Base-by-base conservation (phyloP, 2,888 invertebrate genomes). In the Cetonia aurata region DNA sequence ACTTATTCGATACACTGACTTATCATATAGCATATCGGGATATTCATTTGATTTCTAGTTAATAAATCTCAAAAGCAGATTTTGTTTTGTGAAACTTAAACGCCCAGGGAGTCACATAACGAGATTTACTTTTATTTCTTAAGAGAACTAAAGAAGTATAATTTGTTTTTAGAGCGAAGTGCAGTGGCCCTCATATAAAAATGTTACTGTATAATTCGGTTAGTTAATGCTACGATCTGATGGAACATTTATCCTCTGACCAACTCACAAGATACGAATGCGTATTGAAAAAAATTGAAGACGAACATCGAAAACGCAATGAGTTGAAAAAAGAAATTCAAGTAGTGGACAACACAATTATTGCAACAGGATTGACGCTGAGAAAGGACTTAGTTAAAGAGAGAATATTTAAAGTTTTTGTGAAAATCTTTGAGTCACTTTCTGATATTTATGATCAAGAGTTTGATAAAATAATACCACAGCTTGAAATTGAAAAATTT, bases 401-500 rank as follows among this genome's bases (percentile, higher is more conserved):
- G 56, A 79, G 80, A 69, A 69, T 82, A 13, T 80, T 80, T 65
- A 75, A 77, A 72, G 74, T 80, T 2, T 74, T 76, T 55, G 78
- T 82, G 0, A 82, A 83, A 78, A 73, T 83, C 33, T 83, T 81
- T 72, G 73, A 75, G 71, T 75, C 79, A 66, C 33, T 81, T 52
- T 71, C 76, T 31, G 80, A 81, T 44, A 68, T 82, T 13, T 73
- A 75, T 37, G 72, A 77, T 60, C 72, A 83, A 13, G 80, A 80
- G 67, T 71, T 73, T 10, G 75, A 76, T 48, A 78, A 79, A 71
- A 66, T 33, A 33, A 33, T 79, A n/a, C 33, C 69, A 3, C 73
- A 75, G 42, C 66, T 62, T 25, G 77, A 76, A 70, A 42, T 76
- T 0, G 55, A 73, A 46, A 60, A 59, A 31, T 70, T 76, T 6